Conservation (phyloP, 1,140 invertebrate species). For the Drosophila albomicans region DNA sequence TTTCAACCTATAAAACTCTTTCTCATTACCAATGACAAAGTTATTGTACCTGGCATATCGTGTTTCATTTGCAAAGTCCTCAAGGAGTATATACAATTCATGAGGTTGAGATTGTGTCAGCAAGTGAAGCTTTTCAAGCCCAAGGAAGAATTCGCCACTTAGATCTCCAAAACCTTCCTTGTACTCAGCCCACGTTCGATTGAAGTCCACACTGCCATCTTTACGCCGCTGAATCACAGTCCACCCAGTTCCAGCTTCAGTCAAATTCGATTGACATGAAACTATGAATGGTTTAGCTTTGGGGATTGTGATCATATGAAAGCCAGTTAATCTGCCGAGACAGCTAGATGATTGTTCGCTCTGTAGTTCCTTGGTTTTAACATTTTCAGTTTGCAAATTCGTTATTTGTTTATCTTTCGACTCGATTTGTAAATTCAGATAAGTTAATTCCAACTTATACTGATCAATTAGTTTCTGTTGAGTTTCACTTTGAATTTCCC, state of each 20-base stretch:
- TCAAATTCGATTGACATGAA: no score
- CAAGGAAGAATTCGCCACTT: conserved; percentile 13
- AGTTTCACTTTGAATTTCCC: no score
- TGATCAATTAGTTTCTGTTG: not conserved
- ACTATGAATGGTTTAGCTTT: no score
- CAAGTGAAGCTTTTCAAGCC: conserved; percentile 21
- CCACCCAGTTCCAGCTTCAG: not conserved
- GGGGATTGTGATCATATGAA: no score
- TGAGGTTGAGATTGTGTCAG: conserved; percentile 20
- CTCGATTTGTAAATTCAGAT: no score
- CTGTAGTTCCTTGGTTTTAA: no score
- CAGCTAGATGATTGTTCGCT: no score
- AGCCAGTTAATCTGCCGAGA: no score
- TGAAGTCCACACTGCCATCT: conserved; percentile 7
- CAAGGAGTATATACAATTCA: conserved; percentile 12
- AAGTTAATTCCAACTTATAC: not conserved
- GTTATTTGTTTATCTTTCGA: no score
- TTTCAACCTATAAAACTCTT: conserved; percentile 87
- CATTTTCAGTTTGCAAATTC: no score
- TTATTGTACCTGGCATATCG: conserved; percentile 17
- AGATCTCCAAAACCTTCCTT: conserved; percentile 5
- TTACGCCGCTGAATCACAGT: not conserved
- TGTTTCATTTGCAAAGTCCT: not conserved
- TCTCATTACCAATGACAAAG: conserved; percentile 78
- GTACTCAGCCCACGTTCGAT: not conserved